Percentiles rank a stretch among this genome's conserved stretches.
phyloP scores from a whole-genome alignment of 2,797 vertebrate genomes.

The Argya squamiceps region DNA sequence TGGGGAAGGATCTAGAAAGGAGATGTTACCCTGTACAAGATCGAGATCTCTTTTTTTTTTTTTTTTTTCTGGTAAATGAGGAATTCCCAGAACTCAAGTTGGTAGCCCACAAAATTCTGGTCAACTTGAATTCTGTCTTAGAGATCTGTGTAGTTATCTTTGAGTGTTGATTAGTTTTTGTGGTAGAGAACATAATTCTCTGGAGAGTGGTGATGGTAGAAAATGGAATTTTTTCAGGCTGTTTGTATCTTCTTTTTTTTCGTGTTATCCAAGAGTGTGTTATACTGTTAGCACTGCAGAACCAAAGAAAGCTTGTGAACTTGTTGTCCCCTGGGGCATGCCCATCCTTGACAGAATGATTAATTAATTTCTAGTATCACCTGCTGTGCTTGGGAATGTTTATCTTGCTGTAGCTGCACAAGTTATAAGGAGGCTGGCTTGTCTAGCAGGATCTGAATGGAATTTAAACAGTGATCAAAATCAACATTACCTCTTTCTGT shows the following conservation, averaged over 20 bases:
- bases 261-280: background rate
- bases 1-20: background rate
- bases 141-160: background rate
- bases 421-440: background rate
- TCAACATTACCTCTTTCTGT: background rate
- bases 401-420: background rate
- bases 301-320: background rate
- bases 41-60: background rate
- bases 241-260: background rate
- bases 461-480: background rate
- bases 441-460: background rate
- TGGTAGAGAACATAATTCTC: background rate
- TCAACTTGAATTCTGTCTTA: background rate
- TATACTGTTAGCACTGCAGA: background rate
- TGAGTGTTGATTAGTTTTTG: background rate
- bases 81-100: background rate
- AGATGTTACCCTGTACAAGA: background rate
- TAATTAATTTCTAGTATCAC: background rate
- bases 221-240: background rate
- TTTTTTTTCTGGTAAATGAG: background rate
- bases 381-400: background rate
- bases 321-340: rapidly evolving
- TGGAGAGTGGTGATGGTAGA: background rate
- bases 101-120: background rate
- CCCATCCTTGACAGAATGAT: background rate